phyloP scores from a whole-genome alignment of 2,113 vertebrate species.

The Recurvirostra avosetta region DNA sequence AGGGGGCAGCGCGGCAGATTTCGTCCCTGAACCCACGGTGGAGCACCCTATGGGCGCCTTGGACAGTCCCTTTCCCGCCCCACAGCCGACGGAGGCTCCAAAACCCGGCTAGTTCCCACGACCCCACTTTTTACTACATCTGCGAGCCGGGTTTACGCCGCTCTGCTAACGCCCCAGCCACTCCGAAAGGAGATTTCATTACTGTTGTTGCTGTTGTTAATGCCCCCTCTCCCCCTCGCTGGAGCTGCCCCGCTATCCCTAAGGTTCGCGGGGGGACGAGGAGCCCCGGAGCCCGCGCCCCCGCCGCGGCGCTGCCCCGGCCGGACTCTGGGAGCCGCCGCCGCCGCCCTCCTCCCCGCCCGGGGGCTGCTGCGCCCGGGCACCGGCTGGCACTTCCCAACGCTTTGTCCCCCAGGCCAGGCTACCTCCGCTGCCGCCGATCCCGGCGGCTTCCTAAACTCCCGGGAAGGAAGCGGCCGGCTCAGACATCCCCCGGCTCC shows the following conservation, averaged over 20 bases:
- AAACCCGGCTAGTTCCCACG: background rate
- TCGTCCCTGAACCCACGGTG: background rate
- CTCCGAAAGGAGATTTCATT: background rate
- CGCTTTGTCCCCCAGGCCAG: too few relatives aligned
- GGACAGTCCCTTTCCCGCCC: background rate
- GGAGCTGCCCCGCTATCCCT: background rate
- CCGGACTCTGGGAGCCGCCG: background rate
- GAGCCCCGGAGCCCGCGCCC: fast-evolving
- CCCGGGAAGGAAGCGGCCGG: background rate
- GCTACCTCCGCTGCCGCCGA: background rate
- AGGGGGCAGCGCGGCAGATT: background rate
- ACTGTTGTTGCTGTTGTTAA: fast-evolving
- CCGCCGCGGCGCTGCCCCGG: background rate
- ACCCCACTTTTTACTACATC: background rate
- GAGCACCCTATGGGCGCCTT: background rate
- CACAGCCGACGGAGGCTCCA: background rate
- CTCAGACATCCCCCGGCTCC: background rate
- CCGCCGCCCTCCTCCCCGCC: background rate
- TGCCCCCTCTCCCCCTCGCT: background rate
- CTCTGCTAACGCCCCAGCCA: background rate
- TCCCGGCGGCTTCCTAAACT: background rate
- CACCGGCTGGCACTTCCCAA: background rate
- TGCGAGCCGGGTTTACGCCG: background rate
- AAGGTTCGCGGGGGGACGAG: background rate
- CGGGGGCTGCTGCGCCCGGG: background rate